Conservation (phyloP, 2,888 invertebrate genomes). For the Orgyia antiqua region DNA sequence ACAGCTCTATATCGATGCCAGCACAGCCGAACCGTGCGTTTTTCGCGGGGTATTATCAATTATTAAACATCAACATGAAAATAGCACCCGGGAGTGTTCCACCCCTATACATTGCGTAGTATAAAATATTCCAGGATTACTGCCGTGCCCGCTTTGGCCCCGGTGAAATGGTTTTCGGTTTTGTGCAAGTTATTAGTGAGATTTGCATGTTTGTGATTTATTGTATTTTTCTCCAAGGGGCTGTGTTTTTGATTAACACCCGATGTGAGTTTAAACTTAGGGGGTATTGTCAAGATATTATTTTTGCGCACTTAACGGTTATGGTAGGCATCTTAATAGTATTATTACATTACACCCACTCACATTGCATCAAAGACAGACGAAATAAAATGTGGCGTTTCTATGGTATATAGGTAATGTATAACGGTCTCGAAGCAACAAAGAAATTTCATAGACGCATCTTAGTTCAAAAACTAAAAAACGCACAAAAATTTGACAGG, state of each 20-base stretch:
- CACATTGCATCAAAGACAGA: too few species aligned
- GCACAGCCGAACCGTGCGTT: constrained; percentile 57
- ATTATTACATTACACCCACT: too few species aligned
- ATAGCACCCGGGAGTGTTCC: constrained; percentile 73
- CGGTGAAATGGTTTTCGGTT: constrained; percentile 76
- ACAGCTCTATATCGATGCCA: constrained; percentile 37
- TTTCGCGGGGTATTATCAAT: constrained; percentile 78
- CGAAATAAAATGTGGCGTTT: too few species aligned
- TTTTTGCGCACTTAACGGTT: too few species aligned
- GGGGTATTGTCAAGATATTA: not conserved
- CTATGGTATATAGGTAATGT: too few species aligned
- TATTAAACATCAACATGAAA: constrained; percentile 78
- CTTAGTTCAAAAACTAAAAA: too few species aligned
- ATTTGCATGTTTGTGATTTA: constrained; percentile 77
- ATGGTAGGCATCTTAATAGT: too few species aligned
- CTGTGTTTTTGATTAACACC: constrained; percentile 32
- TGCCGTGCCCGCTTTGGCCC: constrained; percentile 47
- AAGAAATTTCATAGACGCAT: too few species aligned
- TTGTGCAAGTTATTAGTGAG: constrained; percentile 76
- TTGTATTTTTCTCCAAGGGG: constrained; percentile 51
- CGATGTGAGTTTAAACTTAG: constrained; percentile 10
- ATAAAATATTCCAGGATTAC: constrained; percentile 75
- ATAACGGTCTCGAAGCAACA: too few species aligned
- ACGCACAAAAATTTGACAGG: too few species aligned
- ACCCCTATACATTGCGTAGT: constrained; percentile 60